Evolutionary conservation across 2,888 invertebrate species (phyloP).

Genomic region (Coremacera marginata): DNA sequence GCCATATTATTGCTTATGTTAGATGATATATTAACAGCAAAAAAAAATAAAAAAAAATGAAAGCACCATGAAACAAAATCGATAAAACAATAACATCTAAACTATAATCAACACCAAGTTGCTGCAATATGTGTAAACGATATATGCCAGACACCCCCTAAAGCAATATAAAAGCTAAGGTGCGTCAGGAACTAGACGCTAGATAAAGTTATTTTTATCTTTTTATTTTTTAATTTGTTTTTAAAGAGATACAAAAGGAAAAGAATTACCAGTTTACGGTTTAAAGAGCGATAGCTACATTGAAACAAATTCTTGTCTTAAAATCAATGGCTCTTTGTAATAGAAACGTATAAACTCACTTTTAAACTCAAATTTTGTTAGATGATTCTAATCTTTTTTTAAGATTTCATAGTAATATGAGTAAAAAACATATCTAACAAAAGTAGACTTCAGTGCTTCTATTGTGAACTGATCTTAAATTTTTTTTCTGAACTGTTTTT

Average conservation of each 20-base stretch:
- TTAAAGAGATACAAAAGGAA: neutral
- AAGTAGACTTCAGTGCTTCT: too few relatives aligned
- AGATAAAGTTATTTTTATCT: neutral
- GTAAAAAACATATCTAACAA: too few relatives aligned
- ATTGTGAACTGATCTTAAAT: too few relatives aligned
- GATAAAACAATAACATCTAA: neutral
- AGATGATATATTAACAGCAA: neutral
- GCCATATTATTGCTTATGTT: neutral
- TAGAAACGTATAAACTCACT: too few relatives aligned
- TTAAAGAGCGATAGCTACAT: too few relatives aligned
- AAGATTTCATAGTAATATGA: too few relatives aligned
- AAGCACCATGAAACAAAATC: neutral
- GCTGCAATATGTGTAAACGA: constrained; percentile 16
- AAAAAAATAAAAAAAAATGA: neutral
- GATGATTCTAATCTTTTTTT: too few relatives aligned
- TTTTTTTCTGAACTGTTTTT: too few relatives aligned
- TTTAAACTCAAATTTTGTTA: too few relatives aligned
- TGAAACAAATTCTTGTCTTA: too few relatives aligned
- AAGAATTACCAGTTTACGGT: too few relatives aligned
- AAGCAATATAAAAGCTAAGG: neutral
- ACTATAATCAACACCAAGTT: constrained; percentile 3
- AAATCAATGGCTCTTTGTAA: too few relatives aligned
- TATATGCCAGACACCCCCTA: neutral
- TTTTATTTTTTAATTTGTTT: neutral
- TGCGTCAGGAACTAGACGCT: neutral